Base-by-base conservation (phyloP, 2,888 invertebrate genomes). In the Heliothis peltigera region DNA sequence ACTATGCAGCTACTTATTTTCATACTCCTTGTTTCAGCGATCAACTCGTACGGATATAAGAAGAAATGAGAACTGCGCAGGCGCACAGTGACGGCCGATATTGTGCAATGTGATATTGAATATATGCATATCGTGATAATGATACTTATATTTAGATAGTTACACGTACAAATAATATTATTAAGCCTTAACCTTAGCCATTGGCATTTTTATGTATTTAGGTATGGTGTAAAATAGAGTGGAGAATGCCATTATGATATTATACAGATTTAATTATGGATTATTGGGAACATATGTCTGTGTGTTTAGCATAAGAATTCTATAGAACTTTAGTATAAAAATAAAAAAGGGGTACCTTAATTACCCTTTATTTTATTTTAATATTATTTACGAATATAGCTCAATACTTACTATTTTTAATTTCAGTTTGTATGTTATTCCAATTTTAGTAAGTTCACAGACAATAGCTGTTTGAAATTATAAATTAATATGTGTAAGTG, bases 11-110 rank as follows among this genome's bases (percentile, higher is more conserved):
- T 49, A 46, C 0, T 25, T 28, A 25, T 60, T 43, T 17, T 68
- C 6, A 15, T 57, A 0, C n/a, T 18, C 65, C 84, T 86, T 87
- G 76, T 95, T 95, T 56, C 95, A 96, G 96, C 96, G 12, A 96
- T 97, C 86, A 96, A 97, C 87, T 96, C 97, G 0, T 97, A 96
- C 84, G 98, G 98, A 49, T 97, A 97, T 90, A 96, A 96, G 77
- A 97, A 91, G 81, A 90, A 91, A 79, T 90, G 81, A 87, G 54
- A 7, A 2, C 42, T 28, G 44, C 44, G 35, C 49, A 6, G 32
- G 28, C n/a, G 25, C 22, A 63, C 8, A 12, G 43, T n/a, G 28
- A 44, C 49, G 44, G 60, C 39, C 25, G 64, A 44, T 55, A 42
- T 59, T 67, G 62, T 58, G 57, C 65, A 77, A 75, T 83, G 80